Evolutionary conservation across 2,888 invertebrate species (phyloP).

Genomic region (Cerastis rubricosa): DNA sequence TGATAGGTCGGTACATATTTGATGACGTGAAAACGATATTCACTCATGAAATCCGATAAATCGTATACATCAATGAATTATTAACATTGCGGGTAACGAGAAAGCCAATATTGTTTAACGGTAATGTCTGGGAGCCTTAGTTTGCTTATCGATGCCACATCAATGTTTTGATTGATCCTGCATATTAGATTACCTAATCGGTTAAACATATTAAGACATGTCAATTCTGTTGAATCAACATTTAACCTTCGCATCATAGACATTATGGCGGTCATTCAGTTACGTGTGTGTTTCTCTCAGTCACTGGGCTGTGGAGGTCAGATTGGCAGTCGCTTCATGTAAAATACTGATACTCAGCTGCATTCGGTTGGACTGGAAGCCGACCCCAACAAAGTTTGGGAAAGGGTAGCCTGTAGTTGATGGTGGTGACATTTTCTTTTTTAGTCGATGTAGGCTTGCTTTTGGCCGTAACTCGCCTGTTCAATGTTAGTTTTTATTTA

Average conservation of each 20-base stretch:
- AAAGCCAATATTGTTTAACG: slow-evolving; percentile 35
- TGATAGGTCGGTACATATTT: slow-evolving; percentile 9
- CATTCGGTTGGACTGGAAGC: no score
- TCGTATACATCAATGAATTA: slow-evolving; percentile 22
- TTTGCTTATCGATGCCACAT: slow-evolving; percentile 12
- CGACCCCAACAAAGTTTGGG: no score
- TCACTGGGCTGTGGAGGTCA: no score
- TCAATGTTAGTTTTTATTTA: neutral
- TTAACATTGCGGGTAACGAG: slow-evolving; percentile 6
- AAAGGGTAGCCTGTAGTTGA: no score
- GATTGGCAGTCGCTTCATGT: no score
- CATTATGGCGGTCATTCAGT: no score
- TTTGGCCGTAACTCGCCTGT: neutral
- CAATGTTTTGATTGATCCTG: slow-evolving; percentile 36
- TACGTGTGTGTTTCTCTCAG: no score
- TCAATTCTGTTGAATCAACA: neutral
- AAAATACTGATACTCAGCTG: no score
- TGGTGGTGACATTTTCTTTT: no score
- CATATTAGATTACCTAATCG: slow-evolving; percentile 28
- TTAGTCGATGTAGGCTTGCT: neutral
- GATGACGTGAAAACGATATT: slow-evolving; percentile 14
- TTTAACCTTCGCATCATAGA: neutral
- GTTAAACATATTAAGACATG: neutral
- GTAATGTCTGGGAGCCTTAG: neutral
- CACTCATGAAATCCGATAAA: slow-evolving; percentile 8